Base-by-base conservation (phyloP, 2,888 invertebrate species). In the Heliconius ethilla region DNA sequence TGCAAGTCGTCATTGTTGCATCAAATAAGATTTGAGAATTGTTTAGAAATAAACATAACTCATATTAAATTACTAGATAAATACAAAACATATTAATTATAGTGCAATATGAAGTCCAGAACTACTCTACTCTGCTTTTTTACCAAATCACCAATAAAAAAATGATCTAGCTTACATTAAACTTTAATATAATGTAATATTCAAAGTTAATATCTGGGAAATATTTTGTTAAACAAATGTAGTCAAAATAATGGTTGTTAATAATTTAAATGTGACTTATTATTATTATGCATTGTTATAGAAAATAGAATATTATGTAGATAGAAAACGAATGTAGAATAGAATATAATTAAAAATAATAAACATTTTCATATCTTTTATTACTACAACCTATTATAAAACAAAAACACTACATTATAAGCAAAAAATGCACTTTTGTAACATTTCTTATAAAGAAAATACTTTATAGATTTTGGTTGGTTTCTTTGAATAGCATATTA, bases 301-400 rank as follows among this genome's bases (percentile, higher is more conserved):
- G 51, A 15, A n/a, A 13, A 55, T 13, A 70, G 13, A 7, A 6
- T 72, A 59, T 45, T 6, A 29, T 79, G 63, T 70, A 76, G 65
- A 70, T 76, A 76, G 33, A 22, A 73, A 67, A 33, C 3, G 27
- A n/a, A 59, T 55, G 72, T 51, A 27, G 51, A 40, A 69, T 76
- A 45, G 25, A 70, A 63, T 63, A 70, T 40, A 59, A 79, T 78
- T 78, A 77, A 78, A 80, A 84, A 78, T 22, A 75, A 79, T 83
- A 84, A 84, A 84, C 75, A n/a, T 74, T 66, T 66, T 63, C 27
- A 67, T 51, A 45, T 62, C 25, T 76, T 79, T 79, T 79, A 79
- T 79, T 79, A 65, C 78, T 76, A 79, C 27, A 55, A 69, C 27
- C 76, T 79, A 78, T 67, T 59, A 63, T 59, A 66, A 6, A 73